Evolutionary conservation across 2,888 invertebrate species (phyloP).

Genomic region (Phengaris alcon): DNA sequence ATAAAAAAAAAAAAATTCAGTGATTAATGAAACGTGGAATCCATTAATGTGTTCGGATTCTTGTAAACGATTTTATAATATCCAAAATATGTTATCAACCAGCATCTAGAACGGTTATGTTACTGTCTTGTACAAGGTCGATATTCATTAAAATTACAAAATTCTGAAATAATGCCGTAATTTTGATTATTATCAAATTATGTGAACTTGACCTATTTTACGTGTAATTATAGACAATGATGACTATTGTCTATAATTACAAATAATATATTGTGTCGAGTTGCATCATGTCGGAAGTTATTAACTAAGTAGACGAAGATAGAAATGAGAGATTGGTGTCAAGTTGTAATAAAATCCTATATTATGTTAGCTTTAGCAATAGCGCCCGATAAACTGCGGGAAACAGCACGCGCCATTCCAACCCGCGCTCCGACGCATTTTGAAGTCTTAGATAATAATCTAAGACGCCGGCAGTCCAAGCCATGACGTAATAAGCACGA

Average conservation of each 20-base stretch:
- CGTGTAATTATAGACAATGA: background rate
- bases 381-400: too few species aligned
- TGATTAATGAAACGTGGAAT: slow-evolving; percentile 36
- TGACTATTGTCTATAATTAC: background rate
- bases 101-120: slow-evolving; percentile 20
- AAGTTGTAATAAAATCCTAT: too few species aligned
- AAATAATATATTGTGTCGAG: too few species aligned
- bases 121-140: slow-evolving; percentile 8
- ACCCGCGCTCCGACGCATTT: too few species aligned
- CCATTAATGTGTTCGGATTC: slow-evolving; percentile 33
- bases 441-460: too few species aligned
- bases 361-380: too few species aligned
- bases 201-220: background rate
- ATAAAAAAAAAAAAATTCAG: slow-evolving; percentile 9
- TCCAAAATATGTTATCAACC: slow-evolving; percentile 28
- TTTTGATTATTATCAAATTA: slow-evolving; percentile 5
- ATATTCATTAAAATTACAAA: slow-evolving; percentile 2
- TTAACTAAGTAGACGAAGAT: background rate
- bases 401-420: too few species aligned
- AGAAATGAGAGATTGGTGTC: background rate
- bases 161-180: background rate
- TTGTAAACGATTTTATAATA: slow-evolving; percentile 33
- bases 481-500: too few species aligned
- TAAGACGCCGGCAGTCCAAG: too few species aligned
- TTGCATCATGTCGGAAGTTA: background rate